Evolutionary conservation across 2,797 vertebrate species (phyloP), one percentile per base, ranked within the genome.

Genomic region (Sebastes steindachneri): DNA sequence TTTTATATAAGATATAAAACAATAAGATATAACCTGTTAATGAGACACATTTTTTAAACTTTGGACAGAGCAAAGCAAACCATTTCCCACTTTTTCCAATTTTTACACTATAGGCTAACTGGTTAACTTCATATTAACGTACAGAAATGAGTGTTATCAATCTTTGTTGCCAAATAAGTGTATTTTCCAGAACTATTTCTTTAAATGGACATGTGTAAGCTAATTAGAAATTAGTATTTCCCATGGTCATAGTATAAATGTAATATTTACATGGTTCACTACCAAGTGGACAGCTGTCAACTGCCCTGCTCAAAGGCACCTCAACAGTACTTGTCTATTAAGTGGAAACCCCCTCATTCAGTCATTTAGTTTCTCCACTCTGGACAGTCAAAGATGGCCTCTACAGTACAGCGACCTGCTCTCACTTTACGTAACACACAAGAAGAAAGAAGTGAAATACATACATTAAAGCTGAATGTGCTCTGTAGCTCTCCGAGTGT

Each of bases 401-500:
- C 0, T 17, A 14, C 17, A 59, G n/a, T 51, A 25, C 21, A 19
- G 54, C 2, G 26, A 29, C n/a, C 54, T 29, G 51, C 6, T 54
- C 29, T 11, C 28, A 69, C 23, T 21, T 35, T 9, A 33, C 28
- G 59, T 33, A 21, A 60, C 28, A 29, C 58, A 48, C 45, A 48
- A 48, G 45, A 48, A 58, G 3, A 51, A 45, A 66, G 9, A 77
- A 17, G 60, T 60, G 41, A 79, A 82, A 58, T 65, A 95, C 96
- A 95, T 87, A 99, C 98, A 7, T 97, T 97, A 75, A 99, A 83
- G 21, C 79, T 62, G 84, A 97, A 99, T 57, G 93, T 96, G 73
- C 90, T 94, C 94, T 99, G 98, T 4, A 99, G 95, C 68, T 98
- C 96, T 4, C 73, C 82, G 25, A 99, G 92, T 25, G 95, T 95